Base-by-base conservation (phyloP, 2,888 invertebrate genomes). In the Dexiosoma caninum region DNA sequence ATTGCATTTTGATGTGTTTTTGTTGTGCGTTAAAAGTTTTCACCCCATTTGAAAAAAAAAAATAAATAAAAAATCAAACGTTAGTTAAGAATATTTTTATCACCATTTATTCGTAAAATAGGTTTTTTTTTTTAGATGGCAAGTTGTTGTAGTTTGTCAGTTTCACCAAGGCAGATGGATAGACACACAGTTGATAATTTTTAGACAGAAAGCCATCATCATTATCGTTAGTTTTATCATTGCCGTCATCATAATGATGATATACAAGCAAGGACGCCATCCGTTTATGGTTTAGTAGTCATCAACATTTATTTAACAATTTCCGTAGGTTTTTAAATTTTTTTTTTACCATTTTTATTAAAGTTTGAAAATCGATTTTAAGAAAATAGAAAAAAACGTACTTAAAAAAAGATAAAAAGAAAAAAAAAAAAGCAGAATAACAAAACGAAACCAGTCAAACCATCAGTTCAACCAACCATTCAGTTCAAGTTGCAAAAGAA, bases 241-340 rank as follows among this genome's bases (percentile, higher is more conserved):
- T n/a, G 21, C n/a, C 35, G 16, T 55, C 5, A 67, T 67, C 12
- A 27, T 44, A 21, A 70, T 30, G 53, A 70, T 32, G 21, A 55
- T 74, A 32, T 23, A 49, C 8, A 23, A 69, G 77, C 46, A 70
- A 71, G 69, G 51, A 53, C 64, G 46, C 57, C 72, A 71, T 76
- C 67, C 74, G 82, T 79, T 74, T 70, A 66, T 44, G 79, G 79
- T 74, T 78, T 67, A 71, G 37, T 37, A 74, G 82, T 83, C 85
- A 84, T 85, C 84, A 84, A 69, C 83, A 84, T 83, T 85, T 84
- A 86, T 86, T 85, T 84, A 84, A 83, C 85, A 84, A 86, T 86
- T 85, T 86, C 82, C 85, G 85, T 82, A 74, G 46, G 32, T 70
- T 77, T 81, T 53, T 69, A 80, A 60, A 71, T 67, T 53, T 74